phyloP scores from a whole-genome alignment of 2,888 invertebrate species.

The Zelleria hepariella region DNA sequence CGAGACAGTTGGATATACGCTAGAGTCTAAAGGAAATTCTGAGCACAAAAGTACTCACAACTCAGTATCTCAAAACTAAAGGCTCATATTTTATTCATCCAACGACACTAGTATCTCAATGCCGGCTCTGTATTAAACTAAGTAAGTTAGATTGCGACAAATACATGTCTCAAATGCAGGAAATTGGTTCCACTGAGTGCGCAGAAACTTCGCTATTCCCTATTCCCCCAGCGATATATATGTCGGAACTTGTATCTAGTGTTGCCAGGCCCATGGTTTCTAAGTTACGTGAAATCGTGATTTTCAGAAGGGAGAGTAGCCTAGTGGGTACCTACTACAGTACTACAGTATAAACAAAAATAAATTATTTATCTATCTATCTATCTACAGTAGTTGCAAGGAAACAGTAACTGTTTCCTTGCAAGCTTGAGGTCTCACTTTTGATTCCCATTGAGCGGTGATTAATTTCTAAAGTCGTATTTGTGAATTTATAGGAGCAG shows the following conservation, averaged over 20 bases:
- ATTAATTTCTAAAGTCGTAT: too few relatives aligned
- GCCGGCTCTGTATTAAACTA: not conserved
- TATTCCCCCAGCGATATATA: conserved; percentile 19
- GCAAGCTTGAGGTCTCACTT: too few relatives aligned
- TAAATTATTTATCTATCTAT: too few relatives aligned
- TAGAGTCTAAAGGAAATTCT: not conserved
- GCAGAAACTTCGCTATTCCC: conserved; percentile 35
- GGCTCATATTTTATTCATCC: not conserved
- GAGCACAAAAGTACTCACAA: not conserved
- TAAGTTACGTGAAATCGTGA: too few relatives aligned
- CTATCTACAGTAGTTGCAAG: too few relatives aligned
- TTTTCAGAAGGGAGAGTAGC: too few relatives aligned
- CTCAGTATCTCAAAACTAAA: not conserved
- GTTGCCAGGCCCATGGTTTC: too few relatives aligned
- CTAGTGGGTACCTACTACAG: too few relatives aligned
- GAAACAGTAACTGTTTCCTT: too few relatives aligned
- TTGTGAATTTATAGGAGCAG: too few relatives aligned
- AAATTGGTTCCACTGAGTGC: conserved; percentile 46
- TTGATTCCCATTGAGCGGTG: too few relatives aligned
- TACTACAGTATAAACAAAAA: too few relatives aligned
- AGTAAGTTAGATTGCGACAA: conserved; percentile 10
- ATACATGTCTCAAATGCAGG: conserved; percentile 43
- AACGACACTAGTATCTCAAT: not conserved
- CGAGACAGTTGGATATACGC: not conserved
- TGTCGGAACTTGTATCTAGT: conserved; percentile 8